Conservation (phyloP, 2,888 invertebrate species). For the Caenorhabditis wallacei region DNA sequence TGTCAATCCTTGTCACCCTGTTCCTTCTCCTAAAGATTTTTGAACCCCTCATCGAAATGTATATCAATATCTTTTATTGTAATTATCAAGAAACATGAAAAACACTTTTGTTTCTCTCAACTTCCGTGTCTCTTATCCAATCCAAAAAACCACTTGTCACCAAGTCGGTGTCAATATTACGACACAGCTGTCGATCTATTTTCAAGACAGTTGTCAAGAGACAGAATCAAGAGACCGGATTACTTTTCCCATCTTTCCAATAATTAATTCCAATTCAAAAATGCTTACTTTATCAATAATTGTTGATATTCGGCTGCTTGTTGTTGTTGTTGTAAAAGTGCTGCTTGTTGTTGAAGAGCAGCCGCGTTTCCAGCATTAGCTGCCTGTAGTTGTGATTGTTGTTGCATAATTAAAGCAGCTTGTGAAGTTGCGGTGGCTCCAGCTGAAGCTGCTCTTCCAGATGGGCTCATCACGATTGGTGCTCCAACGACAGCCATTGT, state of each 20-base stretch:
- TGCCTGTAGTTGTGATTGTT: slow-evolving; percentile 63
- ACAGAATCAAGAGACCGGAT: not conserved
- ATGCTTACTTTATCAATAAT: slow-evolving; percentile 69
- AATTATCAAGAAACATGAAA: slow-evolving; percentile 12
- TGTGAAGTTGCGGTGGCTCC: slow-evolving; percentile 56
- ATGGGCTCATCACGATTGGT: slow-evolving; percentile 78
- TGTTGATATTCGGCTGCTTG: slow-evolving; percentile 76
- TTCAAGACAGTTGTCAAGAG: slow-evolving; percentile 16
- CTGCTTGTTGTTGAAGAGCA: slow-evolving; percentile 71
- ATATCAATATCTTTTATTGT: not conserved
- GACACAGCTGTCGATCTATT: slow-evolving; percentile 39
- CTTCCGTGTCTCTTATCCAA: slow-evolving; percentile 14
- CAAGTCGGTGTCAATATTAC: slow-evolving; percentile 54
- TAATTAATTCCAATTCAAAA: not conserved
- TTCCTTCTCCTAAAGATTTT: too few species aligned
- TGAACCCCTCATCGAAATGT: not conserved
- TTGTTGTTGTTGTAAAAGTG: slow-evolving; percentile 70
- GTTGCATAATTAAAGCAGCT: slow-evolving; percentile 61
- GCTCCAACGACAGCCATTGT: slow-evolving; percentile 74
- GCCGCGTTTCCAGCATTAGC: slow-evolving; percentile 53
- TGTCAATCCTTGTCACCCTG: too few species aligned
- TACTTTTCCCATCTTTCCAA: not conserved
- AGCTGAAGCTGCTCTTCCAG: slow-evolving; percentile 61
- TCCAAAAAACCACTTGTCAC: slow-evolving; percentile 47
- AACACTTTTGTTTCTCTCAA: not conserved